These are phyloP conservation scores for Parapristionchus giblindavisi DNA, from an alignment of 2,888 invertebrate species.

Conservation along the genomic window DNA sequence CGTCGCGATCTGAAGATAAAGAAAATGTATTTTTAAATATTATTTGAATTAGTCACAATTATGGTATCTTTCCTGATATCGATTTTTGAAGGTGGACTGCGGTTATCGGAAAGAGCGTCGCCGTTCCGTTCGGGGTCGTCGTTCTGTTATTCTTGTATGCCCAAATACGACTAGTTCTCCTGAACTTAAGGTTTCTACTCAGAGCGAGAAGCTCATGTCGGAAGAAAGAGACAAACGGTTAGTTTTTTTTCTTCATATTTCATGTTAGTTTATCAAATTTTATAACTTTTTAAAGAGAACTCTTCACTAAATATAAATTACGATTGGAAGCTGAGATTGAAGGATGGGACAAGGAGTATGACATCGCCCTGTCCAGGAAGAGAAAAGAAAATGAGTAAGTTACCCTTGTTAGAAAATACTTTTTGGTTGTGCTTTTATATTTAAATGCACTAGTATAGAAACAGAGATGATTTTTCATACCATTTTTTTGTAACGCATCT, in stretches of 20 bases:
- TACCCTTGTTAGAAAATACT: not conserved
- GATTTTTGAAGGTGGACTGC: no score
- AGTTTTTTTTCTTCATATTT: not conserved
- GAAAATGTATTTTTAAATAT: not conserved
- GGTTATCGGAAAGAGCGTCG: slow-evolving; percentile 12
- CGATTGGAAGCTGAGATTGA: slow-evolving; percentile 4
- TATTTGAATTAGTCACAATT: not conserved
- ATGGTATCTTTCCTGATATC: not conserved
- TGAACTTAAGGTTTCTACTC: not conserved
- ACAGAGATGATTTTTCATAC: no score
- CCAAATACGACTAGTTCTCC: slow-evolving; percentile 10
- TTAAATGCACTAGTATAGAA: no score
- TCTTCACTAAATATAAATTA: not conserved
- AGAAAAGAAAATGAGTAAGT: slow-evolving; percentile 16
- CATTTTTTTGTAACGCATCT: no score
- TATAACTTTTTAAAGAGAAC: not conserved
- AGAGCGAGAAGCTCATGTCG: not conserved
- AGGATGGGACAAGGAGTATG: slow-evolving; percentile 6
- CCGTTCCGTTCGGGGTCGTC: slow-evolving; percentile 21
- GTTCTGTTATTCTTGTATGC: slow-evolving; percentile 5
- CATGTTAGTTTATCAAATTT: not conserved
- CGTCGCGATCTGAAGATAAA: not conserved
- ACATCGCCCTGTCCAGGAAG: not conserved
- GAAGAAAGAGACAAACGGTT: not conserved
- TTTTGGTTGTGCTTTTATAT: not conserved